Conservation (phyloP, 2,797 vertebrate genomes). For the Chelmon rostratus region DNA sequence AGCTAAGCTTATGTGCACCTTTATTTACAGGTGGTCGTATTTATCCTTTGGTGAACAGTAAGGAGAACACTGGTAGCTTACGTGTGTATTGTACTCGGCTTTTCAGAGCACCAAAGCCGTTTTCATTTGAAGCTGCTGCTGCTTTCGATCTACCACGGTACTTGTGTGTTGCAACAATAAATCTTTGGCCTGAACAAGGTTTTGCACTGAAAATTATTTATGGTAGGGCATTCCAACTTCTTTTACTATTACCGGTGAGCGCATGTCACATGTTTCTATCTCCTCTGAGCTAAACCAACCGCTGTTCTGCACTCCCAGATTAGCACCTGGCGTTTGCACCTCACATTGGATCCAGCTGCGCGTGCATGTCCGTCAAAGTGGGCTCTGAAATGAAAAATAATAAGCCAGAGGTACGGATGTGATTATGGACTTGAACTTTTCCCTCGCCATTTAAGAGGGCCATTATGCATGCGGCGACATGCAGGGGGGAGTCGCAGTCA, state of each 20-base stretch:
- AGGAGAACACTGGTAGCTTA: conserved; percentile 38
- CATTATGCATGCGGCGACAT: conserved; percentile 66
- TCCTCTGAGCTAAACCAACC: conserved; percentile 37
- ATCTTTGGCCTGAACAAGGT: conserved; percentile 37
- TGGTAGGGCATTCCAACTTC: conserved; percentile 50
- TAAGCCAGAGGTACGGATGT: conserved; percentile 50
- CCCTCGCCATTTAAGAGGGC: conserved; percentile 53
- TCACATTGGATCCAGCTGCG: conserved; percentile 1
- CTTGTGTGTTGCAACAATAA: conserved; percentile 22
- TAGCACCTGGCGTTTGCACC: conserved; percentile 41
- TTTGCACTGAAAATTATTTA: conserved; percentile 46
- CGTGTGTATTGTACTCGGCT: conserved; percentile 45
- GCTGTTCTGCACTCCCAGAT: conserved; percentile 38
- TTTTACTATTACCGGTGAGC: conserved; percentile 53
- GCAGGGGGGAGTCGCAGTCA: conserved; percentile 45
- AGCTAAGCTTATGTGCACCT: conserved; percentile 11
- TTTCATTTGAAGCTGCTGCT: conserved; percentile 58
- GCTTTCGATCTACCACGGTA: conserved; percentile 22
- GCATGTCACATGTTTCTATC: conserved; percentile 25
- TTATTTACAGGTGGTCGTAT: conserved; percentile 60
- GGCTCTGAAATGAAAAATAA: conserved; percentile 48
- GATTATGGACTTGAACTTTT: conserved; percentile 75
- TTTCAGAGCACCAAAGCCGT: conserved; percentile 23
- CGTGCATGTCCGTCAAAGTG: conserved; percentile 42
- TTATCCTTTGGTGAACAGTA: conserved; percentile 63